These are phyloP conservation scores for Aotus griseimembra DNA, from an alignment of 2,797 vertebrate genomes.

Conservation along the genomic window DNA sequence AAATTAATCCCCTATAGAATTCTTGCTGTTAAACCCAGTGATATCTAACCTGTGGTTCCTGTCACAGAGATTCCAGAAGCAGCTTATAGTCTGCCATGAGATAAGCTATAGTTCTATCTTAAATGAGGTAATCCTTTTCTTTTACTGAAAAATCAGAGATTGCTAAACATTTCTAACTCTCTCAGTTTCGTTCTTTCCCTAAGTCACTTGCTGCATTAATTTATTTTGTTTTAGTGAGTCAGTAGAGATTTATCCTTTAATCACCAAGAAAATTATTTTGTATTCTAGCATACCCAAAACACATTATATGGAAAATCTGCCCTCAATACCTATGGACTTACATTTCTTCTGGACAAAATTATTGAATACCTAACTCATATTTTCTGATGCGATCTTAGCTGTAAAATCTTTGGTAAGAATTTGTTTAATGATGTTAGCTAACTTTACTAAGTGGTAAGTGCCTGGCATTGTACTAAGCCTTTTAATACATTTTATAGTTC, in stretches of 20 bases:
- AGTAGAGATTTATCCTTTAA: neutral
- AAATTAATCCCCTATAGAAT: neutral
- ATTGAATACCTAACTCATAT: neutral
- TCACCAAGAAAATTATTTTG: neutral
- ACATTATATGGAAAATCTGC: neutral
- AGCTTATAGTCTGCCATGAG: neutral
- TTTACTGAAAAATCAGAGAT: conserved; percentile 10
- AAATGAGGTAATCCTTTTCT: neutral
- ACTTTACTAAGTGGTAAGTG: conserved; percentile 13
- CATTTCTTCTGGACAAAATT: neutral
- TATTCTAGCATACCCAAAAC: neutral
- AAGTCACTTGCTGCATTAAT: neutral
- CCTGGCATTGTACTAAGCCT: neutral
- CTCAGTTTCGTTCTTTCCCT: conserved; percentile 11
- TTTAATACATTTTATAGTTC: neutral
- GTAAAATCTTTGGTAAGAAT: conserved; percentile 19
- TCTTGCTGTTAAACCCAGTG: neutral
- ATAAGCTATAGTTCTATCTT: neutral
- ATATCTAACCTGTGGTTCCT: neutral
- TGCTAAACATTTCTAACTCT: neutral
- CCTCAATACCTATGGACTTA: neutral
- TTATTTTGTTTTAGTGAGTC: conserved; percentile 6
- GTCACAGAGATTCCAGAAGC: neutral
- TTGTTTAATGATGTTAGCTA: conserved; percentile 17
- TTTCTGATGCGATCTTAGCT: neutral